Percentiles rank a stretch among this genome's conserved stretches.
phyloP scores from a whole-genome alignment of 2,797 vertebrate species.

The Myotis myotis region DNA sequence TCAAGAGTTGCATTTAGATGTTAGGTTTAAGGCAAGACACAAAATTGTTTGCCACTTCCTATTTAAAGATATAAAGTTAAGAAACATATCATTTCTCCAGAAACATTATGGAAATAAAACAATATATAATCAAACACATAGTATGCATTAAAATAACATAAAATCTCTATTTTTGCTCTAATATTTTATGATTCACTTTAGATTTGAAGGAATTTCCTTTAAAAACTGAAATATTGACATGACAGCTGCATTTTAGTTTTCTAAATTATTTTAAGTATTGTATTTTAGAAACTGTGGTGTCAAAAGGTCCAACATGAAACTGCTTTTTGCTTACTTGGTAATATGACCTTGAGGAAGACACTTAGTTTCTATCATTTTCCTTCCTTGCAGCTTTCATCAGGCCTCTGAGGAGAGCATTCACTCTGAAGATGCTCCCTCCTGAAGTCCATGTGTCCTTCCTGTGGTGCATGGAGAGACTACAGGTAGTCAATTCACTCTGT shows the following conservation, averaged over 20 bases:
- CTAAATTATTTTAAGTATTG: neutral
- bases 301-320: neutral
- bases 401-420: neutral
- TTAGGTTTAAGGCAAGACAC: neutral
- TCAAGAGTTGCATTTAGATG: neutral
- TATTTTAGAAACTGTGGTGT: neutral
- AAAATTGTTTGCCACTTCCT: neutral
- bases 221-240: neutral
- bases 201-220: neutral
- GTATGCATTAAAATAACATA: neutral
- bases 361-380: neutral
- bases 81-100: neutral
- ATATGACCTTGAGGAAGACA: neutral
- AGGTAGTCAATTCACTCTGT: neutral
- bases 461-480: neutral
- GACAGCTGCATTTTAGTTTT: neutral
- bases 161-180: neutral
- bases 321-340: neutral
- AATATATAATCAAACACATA: neutral
- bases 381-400: neutral
- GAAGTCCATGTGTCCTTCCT: neutral
- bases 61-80: neutral
- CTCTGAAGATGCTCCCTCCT: neutral
- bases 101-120: neutral
- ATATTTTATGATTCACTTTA: neutral